Base-by-base conservation (phyloP, 2,797 vertebrate genomes). In the Silurus aristotelis region DNA sequence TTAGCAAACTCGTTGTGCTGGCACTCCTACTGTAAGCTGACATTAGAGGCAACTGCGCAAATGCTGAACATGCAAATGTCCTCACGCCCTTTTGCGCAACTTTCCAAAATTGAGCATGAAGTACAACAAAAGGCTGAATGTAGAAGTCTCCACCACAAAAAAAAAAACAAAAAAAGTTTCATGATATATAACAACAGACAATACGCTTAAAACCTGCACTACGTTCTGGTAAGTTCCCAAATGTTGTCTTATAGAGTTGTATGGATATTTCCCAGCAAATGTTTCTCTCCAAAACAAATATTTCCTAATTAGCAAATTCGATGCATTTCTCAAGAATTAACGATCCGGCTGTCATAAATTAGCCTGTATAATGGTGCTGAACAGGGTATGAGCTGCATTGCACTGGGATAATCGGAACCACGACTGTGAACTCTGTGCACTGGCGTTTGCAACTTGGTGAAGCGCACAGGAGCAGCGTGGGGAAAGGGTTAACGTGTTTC, bases 401-500 rank as follows among this genome's bases (percentile, higher is more conserved):
- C 56, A 38, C 22, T 31, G 63, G 13, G 63, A 31, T 78, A 6
- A 20, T 60, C 12, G 25, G 22, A 13, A 6, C 46, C n/a, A 13
- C 22, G 38, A 31, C 6, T 43, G 17, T 19, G 31, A 19, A 31
- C 31, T 38, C 46, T 25, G 6, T 52, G 22, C 46, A n/a, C 22
- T 73, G 13, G 5, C 22, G 6, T 73, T 52, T 25, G 22, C 13
- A n/a, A 5, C 25, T 56, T 81, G 46, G 7, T 17, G 52, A 66
- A 48, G 64, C 38, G 75, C 3, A 63, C 25, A 43, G 20, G 6
- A 38, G 90, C 90, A 89, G 93, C 91, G 83, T 48, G 91, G 90
- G 89, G 92, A 94, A 94, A 90, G 93, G 91, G 95, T 96, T 95
- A 96, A 95, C 83, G 88, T 92, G 93, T n/a, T 63, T 56, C 9